phyloP scores from a whole-genome alignment of 23 tunicate species.

The Halocynthia aurantium region DNA sequence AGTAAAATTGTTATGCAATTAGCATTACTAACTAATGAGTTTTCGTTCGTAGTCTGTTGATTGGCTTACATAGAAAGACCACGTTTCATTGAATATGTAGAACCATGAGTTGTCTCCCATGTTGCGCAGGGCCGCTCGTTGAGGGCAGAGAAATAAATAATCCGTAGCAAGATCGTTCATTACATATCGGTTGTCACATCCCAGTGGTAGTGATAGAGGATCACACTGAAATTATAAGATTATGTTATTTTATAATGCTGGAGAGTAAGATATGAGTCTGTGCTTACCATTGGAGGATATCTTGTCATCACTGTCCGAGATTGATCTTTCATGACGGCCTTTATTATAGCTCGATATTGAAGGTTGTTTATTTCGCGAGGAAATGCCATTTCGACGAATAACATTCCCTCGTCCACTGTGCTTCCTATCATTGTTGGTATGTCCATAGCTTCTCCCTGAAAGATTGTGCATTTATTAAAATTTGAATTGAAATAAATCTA shows the following conservation, averaged over 20 bases:
- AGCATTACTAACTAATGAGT: not conserved
- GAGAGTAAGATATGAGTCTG: not conserved
- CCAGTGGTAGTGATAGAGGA: not conserved
- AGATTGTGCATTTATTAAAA: not conserved
- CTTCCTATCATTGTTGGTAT: conserved; percentile 55
- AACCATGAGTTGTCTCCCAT: conserved; percentile 25
- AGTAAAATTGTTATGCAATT: not conserved
- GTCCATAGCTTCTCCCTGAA: conserved; percentile 29
- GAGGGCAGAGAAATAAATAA: conserved; percentile 60
- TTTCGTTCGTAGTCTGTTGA: not conserved
- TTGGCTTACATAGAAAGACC: conserved; percentile 62
- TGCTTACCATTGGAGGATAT: conserved; percentile 33
- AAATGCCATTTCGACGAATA: conserved; percentile 60
- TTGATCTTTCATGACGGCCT: conserved; percentile 40
- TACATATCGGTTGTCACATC: conserved; percentile 23
- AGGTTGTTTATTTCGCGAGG: conserved; percentile 25
- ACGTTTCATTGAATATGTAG: conserved; percentile 60
- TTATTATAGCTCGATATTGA: conserved; percentile 27
- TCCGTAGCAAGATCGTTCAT: conserved; percentile 40
- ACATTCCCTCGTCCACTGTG: conserved; percentile 52
- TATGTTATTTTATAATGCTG: not conserved
- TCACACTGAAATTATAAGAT: not conserved
- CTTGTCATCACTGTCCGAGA: not conserved
- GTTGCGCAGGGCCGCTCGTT: conserved; percentile 30
- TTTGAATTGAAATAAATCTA: too few species aligned